Percentiles rank a stretch among this genome's conserved stretches.
phyloP scores from a whole-genome alignment of 2,113 vertebrate genomes.

The Corvus cornix region DNA sequence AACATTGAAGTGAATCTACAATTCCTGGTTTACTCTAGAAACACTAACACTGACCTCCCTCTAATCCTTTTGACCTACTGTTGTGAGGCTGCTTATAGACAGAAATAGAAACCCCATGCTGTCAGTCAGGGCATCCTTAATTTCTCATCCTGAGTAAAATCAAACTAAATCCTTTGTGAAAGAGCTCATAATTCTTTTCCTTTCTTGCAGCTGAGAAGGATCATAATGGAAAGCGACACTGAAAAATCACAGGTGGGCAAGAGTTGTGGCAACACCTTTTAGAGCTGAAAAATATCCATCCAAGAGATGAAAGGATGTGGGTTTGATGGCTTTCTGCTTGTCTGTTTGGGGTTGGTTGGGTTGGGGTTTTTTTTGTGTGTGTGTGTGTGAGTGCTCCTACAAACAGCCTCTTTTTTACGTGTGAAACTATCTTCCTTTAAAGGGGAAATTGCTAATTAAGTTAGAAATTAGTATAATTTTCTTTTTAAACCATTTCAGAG shows the following conservation, averaged over 20 bases:
- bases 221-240: background rate
- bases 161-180: background rate
- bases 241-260: background rate
- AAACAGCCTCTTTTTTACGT: background rate
- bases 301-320: background rate
- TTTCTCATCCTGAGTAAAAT: slow-evolving; percentile 23
- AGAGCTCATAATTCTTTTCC: background rate
- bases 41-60: slow-evolving; percentile 21
- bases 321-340: background rate
- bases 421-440: background rate
- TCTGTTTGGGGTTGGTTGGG: background rate
- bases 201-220: background rate
- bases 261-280: background rate
- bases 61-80: slow-evolving; percentile 49
- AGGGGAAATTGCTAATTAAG: background rate
- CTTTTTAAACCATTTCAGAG: background rate
- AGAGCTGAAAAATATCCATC: background rate
- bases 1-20: background rate
- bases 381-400: background rate
- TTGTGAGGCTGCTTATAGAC: slow-evolving; percentile 31
- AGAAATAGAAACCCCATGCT: slow-evolving; percentile 54
- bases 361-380: background rate
- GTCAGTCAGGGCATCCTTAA: slow-evolving; percentile 28
- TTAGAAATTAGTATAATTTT: background rate
- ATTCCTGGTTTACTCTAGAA: slow-evolving; percentile 26